phyloP scores from a whole-genome alignment of 2,888 invertebrate species.

The Drosophila niveifrons region DNA sequence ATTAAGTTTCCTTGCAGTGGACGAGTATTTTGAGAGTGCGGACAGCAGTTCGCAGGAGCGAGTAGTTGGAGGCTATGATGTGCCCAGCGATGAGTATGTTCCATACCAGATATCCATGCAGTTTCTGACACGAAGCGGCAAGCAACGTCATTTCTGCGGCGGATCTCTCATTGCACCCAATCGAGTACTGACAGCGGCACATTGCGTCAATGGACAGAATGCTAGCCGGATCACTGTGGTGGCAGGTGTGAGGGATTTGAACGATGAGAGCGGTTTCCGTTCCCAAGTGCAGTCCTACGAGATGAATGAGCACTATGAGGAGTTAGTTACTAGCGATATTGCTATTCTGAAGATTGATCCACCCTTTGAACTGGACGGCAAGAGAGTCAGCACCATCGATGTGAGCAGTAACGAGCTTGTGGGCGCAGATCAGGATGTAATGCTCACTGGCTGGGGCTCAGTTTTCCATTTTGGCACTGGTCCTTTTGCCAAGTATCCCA shows the following conservation, averaged over 20 bases:
- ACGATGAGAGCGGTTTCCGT: conserved; percentile 69
- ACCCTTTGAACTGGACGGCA: conserved; percentile 75
- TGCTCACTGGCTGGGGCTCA: conserved; percentile 84
- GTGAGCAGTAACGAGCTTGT: conserved; percentile 76
- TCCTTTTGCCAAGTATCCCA: conserved; percentile 81
- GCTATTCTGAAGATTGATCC: conserved; percentile 82
- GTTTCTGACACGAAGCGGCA: conserved; percentile 64
- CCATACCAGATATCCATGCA: conserved; percentile 83
- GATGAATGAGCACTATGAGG: conserved; percentile 83
- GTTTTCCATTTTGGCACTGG: conserved; percentile 82
- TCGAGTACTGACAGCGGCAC: conserved; percentile 84
- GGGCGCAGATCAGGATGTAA: conserved; percentile 74
- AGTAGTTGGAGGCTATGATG: conserved; percentile 81
- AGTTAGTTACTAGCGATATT: conserved; percentile 83
- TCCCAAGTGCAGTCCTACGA: conserved; percentile 78
- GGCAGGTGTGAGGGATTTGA: conserved; percentile 77
- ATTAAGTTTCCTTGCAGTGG: conserved; percentile 52
- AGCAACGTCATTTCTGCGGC: conserved; percentile 83
- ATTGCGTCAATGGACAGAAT: conserved; percentile 83
- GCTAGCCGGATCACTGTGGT: conserved; percentile 76
- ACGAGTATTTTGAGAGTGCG: conserved; percentile 68
- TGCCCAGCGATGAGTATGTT: conserved; percentile 72
- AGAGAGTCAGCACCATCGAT: conserved; percentile 85
- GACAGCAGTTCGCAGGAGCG: conserved; percentile 77
- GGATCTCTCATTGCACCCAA: conserved; percentile 83